A percentile compares a stretch with the other conserved stretches of the same genome.
Conservation (phyloP, 30 jellyfish, hydroid and myxozoan genomes). For the Cassiopea xamachana region DNA sequence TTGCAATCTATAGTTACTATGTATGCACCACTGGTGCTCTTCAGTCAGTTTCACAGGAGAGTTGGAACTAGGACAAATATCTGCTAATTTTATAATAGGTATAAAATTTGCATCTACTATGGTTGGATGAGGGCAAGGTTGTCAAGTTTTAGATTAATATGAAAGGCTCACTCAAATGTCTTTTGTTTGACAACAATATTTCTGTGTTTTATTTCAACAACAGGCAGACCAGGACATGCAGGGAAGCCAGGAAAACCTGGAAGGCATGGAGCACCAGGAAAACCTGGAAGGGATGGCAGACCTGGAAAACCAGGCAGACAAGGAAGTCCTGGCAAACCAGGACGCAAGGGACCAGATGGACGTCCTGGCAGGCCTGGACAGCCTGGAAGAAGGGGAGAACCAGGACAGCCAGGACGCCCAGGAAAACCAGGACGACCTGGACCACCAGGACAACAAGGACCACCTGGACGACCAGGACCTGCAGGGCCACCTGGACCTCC, state of each 20-base stretch:
- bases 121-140: no score
- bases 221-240: constrained; percentile 46
- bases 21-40: no score
- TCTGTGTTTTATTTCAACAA: no score
- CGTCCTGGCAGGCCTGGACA: constrained; percentile 38
- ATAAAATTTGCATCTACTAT: no score
- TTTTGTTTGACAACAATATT: no score
- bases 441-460: constrained; percentile 41
- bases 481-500: constrained; percentile 52
- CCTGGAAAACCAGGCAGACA: constrained; percentile 54
- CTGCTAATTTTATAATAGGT: no score
- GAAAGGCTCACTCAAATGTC: no score
- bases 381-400: constrained; percentile 50
- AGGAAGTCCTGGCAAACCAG: constrained; percentile 49
- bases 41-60: no score
- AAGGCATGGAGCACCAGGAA: constrained; percentile 41
- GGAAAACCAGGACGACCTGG: constrained; percentile 50
- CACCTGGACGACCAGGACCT: constrained; percentile 43
- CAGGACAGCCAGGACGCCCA: constrained; percentile 34
- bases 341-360: constrained; percentile 40
- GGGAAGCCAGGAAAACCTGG: constrained; percentile 60
- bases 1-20: no score
- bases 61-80: no score
- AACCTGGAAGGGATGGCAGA: constrained; percentile 49
- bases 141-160: no score